A percentile compares a stretch with the other conserved stretches of the same genome.
phyloP scores from a whole-genome alignment of 2,888 invertebrate species.

The Calephelis perditalis region DNA sequence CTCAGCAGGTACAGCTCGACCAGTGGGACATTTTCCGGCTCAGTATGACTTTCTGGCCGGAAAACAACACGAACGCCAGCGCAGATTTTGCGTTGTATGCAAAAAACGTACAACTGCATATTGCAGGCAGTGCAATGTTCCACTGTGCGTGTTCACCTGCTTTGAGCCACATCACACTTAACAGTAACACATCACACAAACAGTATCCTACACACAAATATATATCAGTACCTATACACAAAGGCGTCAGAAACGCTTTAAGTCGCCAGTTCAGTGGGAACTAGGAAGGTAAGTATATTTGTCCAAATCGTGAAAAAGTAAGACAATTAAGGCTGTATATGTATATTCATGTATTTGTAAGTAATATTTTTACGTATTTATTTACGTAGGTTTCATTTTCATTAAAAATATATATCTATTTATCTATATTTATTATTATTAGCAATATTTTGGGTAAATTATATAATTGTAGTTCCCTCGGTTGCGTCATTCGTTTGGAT shows the following conservation, averaged over 20 bases:
- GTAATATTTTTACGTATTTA: constrained; percentile 18
- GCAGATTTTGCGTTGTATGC: constrained; percentile 22
- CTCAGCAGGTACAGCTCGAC: too few species aligned
- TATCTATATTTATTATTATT: constrained; percentile 12
- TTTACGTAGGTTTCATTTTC: constrained; percentile 16
- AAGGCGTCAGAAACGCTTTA: constrained; percentile 17
- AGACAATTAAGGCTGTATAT: constrained; percentile 18
- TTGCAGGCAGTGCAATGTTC: constrained; percentile 22
- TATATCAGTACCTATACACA: constrained; percentile 15
- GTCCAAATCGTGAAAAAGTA: constrained; percentile 19
- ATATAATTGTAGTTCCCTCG: constrained; percentile 16
- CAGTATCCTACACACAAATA: too few species aligned
- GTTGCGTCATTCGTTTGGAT: constrained; percentile 16
- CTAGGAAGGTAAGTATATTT: constrained; percentile 16
- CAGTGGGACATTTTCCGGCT: constrained; percentile 14
- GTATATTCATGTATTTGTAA: constrained; percentile 16
- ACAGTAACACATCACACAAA: constrained; percentile 16
- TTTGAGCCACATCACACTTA: constrained; percentile 21
- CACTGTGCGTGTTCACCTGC: constrained; percentile 25
- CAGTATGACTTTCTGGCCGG: constrained; percentile 19
- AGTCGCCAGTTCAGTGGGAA: constrained; percentile 19
- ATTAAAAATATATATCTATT: constrained; percentile 7
- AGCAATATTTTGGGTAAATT: constrained; percentile 18
- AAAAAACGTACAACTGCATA: constrained; percentile 24
- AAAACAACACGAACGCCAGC: constrained; percentile 16